phyloP scores from a whole-genome alignment of 2,113 vertebrate species.

The Peromyscus leucopus region DNA sequence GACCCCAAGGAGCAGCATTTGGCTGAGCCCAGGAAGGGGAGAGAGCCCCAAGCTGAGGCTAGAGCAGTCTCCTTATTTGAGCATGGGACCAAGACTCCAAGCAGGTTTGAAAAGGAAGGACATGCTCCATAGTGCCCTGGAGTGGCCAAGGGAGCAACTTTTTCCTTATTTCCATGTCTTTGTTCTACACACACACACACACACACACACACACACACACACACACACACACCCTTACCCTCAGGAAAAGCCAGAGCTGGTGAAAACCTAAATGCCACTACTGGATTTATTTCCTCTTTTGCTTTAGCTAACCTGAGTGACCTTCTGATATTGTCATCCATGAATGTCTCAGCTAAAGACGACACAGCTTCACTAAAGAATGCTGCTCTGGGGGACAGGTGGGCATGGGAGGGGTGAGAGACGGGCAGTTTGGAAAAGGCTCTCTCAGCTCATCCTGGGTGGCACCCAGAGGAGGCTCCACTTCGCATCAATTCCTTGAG shows the following conservation, averaged over 20 bases:
- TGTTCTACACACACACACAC: neutral
- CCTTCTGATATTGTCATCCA: conserved; percentile 32
- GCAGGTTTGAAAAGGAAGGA: neutral
- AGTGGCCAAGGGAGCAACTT: neutral
- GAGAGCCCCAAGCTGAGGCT: neutral
- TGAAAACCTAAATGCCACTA: neutral
- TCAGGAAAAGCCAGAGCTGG: conserved; percentile 1
- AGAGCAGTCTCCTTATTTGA: neutral
- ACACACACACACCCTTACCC: neutral
- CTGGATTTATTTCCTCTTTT: conserved; percentile 12
- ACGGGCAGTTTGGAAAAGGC: neutral
- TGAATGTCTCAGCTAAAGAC: conserved; percentile 9
- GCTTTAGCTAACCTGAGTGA: neutral
- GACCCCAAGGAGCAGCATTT: neutral
- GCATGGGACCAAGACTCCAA: neutral
- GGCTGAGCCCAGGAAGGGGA: neutral
- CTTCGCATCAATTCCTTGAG: neutral
- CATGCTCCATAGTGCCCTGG: too few species aligned
- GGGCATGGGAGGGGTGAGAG: neutral
- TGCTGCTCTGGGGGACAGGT: neutral
- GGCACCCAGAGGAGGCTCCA: neutral
- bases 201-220: neutral
- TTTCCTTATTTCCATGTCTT: neutral
- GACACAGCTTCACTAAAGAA: neutral
- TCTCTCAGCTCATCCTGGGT: neutral